Percentiles rank a stretch among this genome's conserved stretches.
phyloP scores from a whole-genome alignment of 2,888 invertebrate genomes.

The Xanthostigma xanthostigma region DNA sequence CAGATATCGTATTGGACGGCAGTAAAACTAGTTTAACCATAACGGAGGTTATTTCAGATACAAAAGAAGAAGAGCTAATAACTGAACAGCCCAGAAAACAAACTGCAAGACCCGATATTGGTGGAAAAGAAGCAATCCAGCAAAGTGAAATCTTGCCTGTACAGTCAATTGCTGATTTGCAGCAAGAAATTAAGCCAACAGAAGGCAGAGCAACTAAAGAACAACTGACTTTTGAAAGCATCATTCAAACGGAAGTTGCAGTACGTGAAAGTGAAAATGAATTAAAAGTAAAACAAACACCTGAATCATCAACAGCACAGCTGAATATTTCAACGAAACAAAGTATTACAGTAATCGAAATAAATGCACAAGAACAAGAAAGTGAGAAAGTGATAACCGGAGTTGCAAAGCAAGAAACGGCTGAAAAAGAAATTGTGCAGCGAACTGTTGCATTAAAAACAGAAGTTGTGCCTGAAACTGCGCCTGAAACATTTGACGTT shows the following conservation, averaged over 20 bases:
- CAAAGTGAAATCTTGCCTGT: constrained; percentile 16
- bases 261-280: constrained; percentile 21
- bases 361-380: constrained; percentile 23
- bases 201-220: constrained; percentile 15
- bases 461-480: constrained; percentile 22
- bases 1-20: constrained; percentile 10
- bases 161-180: constrained; percentile 10
- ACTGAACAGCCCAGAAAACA: constrained; percentile 10
- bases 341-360: constrained; percentile 27
- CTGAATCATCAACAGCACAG: constrained; percentile 15
- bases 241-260: constrained; percentile 19
- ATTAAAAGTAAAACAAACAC: constrained; percentile 15
- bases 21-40: constrained; percentile 10
- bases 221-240: constrained; percentile 19
- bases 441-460: constrained; percentile 29
- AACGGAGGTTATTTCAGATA: constrained; percentile 16
- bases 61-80: constrained; percentile 10
- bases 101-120: constrained; percentile 12
- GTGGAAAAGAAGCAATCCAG: constrained; percentile 16
- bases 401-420: constrained; percentile 29
- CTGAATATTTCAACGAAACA: constrained; percentile 19
- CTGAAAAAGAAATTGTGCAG: constrained; percentile 28
- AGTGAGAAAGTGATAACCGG: constrained; percentile 27
- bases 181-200: constrained; percentile 9
- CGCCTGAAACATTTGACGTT: constrained; percentile 15